Evolutionary conservation across 2,797 vertebrate genomes (phyloP), one percentile per base, ranked within the genome.

Genomic region (Echeneis naucrates): DNA sequence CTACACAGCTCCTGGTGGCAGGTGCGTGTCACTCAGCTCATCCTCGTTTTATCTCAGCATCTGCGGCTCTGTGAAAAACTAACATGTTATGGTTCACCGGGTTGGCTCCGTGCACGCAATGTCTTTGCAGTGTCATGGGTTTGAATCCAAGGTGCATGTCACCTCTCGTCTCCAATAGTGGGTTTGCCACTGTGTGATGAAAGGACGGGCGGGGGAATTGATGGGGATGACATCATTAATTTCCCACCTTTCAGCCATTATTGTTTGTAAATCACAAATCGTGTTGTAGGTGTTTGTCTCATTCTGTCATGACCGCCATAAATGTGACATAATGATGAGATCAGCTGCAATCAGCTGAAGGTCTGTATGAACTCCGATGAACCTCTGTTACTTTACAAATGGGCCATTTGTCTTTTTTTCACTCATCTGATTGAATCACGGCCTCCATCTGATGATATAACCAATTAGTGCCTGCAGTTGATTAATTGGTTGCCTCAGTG

Each of bases 1-100:
- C 94, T 96, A 51, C 95, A 96, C 81, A 96, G 95, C 88, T 92
- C 95, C 55, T 98, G 97, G 93, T 98, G 97, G 97, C 96, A 98
- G 97, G 97, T 98, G 89, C 40, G 91, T 92, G 83, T 87, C 78
- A 66, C 69, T 86, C 61, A 10, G 47, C 81, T 76, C 76, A 26
- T 37, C 62, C 53, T 75, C 50, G 37, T 80, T 84, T 80, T 56
- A 78, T 76, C 86, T 77, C 72, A 33, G 73, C 85, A 84, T 87
- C 84, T 86, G 84, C 72, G 81, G 77, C 72, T 71, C 71, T 58
- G 47, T 73, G 63, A 75, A 84, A 82, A 79, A 73, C 68, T 45
- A 78, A 70, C 83, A 84, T 38, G 78, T 52, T 24, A 44, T 19
- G 52, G 75, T 73, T 81, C 71, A 67, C 37, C 24, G 52, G 62